A percentile compares a stretch with the other conserved stretches of the same genome.
phyloP scores from a whole-genome alignment of 2,888 invertebrate genomes.

The Flexamia atlantica region DNA sequence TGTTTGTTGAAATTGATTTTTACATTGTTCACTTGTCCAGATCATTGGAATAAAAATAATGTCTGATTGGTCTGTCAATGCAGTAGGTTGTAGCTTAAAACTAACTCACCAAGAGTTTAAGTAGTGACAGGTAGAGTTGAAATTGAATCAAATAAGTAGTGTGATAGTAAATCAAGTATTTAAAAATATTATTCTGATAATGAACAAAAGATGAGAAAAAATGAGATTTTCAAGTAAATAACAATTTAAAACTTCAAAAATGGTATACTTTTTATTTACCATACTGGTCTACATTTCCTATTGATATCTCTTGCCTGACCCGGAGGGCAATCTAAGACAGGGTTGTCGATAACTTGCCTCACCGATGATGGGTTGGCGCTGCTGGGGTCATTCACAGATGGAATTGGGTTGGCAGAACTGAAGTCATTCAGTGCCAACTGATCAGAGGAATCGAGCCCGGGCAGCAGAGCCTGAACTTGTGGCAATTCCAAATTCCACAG shows the following conservation, averaged over 20 bases:
- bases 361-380: background rate
- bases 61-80: too few species aligned
- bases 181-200: too few species aligned
- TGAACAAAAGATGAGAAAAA: too few species aligned
- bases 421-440: background rate
- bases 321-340: background rate
- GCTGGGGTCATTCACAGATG: background rate
- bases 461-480: background rate
- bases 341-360: constrained; percentile 9
- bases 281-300: background rate
- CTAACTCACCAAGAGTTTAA: too few species aligned
- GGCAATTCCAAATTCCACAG: background rate
- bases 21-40: too few species aligned
- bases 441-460: background rate
- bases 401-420: background rate
- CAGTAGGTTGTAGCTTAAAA: too few species aligned
- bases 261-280: background rate
- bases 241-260: background rate
- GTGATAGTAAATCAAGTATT: too few species aligned
- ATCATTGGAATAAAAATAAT: too few species aligned
- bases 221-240: too few species aligned
- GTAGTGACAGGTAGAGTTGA: too few species aligned
- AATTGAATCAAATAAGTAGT: too few species aligned
- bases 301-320: background rate
- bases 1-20: too few species aligned